Conservation (phyloP, 2,113 vertebrate species). For the Neopipo cinnamomea region DNA sequence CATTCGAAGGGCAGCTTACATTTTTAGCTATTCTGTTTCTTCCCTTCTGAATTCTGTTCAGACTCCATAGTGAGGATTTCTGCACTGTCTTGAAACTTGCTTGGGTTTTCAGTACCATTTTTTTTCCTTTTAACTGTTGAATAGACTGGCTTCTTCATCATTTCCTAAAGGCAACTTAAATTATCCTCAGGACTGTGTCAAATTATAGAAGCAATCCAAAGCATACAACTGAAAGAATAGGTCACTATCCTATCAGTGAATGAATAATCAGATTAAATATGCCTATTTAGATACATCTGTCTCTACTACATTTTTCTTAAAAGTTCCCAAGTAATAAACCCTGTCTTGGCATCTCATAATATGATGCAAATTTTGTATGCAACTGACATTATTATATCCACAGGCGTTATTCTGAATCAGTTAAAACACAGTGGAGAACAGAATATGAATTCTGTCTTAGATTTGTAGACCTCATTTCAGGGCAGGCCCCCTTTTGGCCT, state of each 20-base stretch:
- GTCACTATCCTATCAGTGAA: neutral
- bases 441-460: neutral
- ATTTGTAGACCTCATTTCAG: neutral
- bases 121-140: neutral
- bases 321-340: neutral
- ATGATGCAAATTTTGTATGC: neutral
- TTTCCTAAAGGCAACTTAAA: neutral
- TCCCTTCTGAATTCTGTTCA: neutral
- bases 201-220: neutral
- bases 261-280: constrained; percentile 2
- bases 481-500: neutral
- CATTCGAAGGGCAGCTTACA: neutral
- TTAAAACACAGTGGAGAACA: neutral
- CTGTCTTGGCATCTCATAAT: neutral
- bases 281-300: neutral
- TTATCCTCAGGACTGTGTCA: neutral
- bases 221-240: neutral
- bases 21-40: neutral
- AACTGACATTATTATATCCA: neutral
- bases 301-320: neutral
- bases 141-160: neutral
- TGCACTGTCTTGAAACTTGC: neutral
- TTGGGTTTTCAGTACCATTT: neutral
- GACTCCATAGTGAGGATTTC: neutral
- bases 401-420: neutral